Percentiles rank a stretch among this genome's conserved stretches.
Conservation (phyloP, 53 echinoderm and acorn worm species). For the Paracentrotus lividus region DNA sequence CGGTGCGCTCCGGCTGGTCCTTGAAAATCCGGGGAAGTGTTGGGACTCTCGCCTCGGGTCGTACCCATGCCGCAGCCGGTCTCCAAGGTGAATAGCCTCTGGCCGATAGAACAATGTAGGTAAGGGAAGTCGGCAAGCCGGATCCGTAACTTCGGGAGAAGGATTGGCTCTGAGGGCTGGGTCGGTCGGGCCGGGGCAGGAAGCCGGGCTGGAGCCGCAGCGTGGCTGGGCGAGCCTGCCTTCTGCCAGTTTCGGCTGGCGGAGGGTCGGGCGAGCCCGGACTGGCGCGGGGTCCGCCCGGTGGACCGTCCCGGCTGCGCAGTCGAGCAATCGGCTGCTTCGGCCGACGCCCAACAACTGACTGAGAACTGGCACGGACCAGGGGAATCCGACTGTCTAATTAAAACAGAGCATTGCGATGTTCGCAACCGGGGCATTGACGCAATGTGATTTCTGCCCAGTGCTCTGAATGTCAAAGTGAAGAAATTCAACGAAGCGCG, state of each 20-base stretch:
- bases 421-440: conserved; percentile 73
- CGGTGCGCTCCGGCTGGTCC: conserved; percentile 85
- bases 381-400: conserved; percentile 93
- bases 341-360: conserved; percentile 93
- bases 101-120: conserved; percentile 94
- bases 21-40: conserved; percentile 82
- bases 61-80: conserved; percentile 92
- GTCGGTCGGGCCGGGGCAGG: conserved; percentile 80
- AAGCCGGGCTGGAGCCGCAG: conserved; percentile 81
- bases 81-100: conserved; percentile 94
- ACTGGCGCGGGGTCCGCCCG: conserved; percentile 81
- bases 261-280: conserved; percentile 77
- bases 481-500: conserved; percentile 92
- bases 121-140: conserved; percentile 89
- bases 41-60: conserved; percentile 87
- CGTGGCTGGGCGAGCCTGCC: conserved; percentile 82
- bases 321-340: conserved; percentile 79
- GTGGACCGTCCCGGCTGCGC: conserved; percentile 90
- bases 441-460: conserved; percentile 95
- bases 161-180: conserved; percentile 88
- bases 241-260: conserved; percentile 46
- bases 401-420: conserved; percentile 92
- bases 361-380: conserved; percentile 96
- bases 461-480: conserved; percentile 95
- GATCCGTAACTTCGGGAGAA: conserved; percentile 93